These are phyloP conservation scores for Casuarius casuarius DNA, from an alignment of 2,113 vertebrate species.

Conservation along the genomic window DNA sequence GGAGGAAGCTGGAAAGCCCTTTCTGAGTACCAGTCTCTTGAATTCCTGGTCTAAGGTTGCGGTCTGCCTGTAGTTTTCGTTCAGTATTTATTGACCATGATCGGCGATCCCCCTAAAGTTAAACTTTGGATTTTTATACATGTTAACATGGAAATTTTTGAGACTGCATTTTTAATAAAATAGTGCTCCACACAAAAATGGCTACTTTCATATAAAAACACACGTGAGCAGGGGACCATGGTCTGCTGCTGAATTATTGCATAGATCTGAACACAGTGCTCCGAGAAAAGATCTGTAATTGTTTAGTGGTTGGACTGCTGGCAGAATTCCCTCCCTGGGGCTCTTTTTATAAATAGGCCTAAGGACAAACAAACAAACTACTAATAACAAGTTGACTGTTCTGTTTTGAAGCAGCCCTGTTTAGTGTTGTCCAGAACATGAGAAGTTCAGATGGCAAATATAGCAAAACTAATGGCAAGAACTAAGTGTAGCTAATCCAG, in stretches of 20 bases:
- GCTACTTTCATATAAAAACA: background rate
- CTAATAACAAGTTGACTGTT: conserved; percentile 42
- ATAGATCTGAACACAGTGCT: background rate
- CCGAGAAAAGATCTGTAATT: conserved; percentile 55
- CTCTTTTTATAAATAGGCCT: conserved; percentile 69
- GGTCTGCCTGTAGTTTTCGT: background rate
- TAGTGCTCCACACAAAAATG: background rate
- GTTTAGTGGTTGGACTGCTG: conserved; percentile 56
- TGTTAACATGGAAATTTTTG: background rate
- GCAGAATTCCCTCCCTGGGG: conserved; percentile 58
- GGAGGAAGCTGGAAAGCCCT: background rate
- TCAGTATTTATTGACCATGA: background rate
- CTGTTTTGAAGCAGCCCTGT: conserved; percentile 31
- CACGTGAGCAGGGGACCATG: background rate
- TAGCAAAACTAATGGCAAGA: background rate
- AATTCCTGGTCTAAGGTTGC: background rate
- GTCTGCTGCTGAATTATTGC: conserved; percentile 29
- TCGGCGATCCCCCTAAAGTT: rapidly evolving
- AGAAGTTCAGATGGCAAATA: conserved; percentile 22
- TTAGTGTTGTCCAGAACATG: background rate
- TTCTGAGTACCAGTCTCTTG: background rate
- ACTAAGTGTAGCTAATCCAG: background rate
- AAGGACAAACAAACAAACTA: conserved; percentile 73
- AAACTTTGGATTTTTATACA: background rate
- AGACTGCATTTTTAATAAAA: background rate